These are phyloP conservation scores for Meta bourneti DNA, from an alignment of 2,888 invertebrate genomes.

Conservation along the genomic window DNA sequence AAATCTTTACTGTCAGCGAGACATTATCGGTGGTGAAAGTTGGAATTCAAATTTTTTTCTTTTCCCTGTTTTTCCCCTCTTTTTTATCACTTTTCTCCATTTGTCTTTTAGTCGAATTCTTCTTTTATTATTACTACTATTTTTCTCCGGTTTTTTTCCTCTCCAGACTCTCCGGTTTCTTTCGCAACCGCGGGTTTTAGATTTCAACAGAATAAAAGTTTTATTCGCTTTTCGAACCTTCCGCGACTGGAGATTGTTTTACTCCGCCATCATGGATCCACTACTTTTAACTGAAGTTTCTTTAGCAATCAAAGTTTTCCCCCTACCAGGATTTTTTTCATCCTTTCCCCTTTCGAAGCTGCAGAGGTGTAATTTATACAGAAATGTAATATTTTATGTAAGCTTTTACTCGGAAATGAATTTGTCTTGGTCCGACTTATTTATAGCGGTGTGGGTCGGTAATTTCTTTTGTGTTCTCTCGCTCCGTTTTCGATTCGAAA, in stretches of 20 bases:
- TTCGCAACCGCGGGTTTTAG: conserved; percentile 48
- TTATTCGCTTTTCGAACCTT: conserved; percentile 57
- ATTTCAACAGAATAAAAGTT: conserved; percentile 64
- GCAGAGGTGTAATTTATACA: background rate
- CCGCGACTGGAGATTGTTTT: background rate
- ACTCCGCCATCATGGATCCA: background rate
- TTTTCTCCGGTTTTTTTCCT: conserved; percentile 13
- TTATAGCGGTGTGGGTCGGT: no score
- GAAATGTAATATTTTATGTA: background rate
- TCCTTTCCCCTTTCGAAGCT: background rate
- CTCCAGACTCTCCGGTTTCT: background rate
- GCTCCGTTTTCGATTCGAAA: no score
- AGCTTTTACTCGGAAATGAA: background rate
- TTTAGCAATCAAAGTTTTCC: background rate
- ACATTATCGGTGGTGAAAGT: conserved; percentile 70
- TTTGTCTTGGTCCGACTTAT: background rate
- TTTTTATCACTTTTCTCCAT: conserved; percentile 41
- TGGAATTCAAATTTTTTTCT: conserved; percentile 67
- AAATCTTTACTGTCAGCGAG: conserved; percentile 72
- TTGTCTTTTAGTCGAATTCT: conserved; percentile 53
- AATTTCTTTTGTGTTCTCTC: no score
- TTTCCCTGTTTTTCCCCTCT: conserved; percentile 17
- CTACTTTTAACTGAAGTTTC: background rate
- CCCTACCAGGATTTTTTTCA: background rate
- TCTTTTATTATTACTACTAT: conserved; percentile 61